These are phyloP conservation scores for Eubucco bourcierii DNA, from an alignment of 2,113 vertebrate species.

Conservation along the genomic window DNA sequence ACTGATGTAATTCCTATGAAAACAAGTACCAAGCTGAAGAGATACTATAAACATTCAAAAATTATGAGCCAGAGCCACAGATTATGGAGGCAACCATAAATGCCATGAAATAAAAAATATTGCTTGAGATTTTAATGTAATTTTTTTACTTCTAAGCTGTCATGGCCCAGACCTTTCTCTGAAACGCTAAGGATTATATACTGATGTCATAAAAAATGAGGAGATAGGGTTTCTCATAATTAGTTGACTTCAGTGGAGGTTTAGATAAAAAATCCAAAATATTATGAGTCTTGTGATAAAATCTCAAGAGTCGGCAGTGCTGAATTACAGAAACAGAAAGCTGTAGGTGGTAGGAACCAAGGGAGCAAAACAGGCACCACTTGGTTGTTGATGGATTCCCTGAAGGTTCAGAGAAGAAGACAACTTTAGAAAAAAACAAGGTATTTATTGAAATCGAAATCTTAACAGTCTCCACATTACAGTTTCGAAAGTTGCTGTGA, in stretches of 20 bases:
- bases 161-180: neutral
- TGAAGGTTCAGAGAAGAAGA: neutral
- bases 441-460: neutral
- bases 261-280: constrained; percentile 52
- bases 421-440: neutral
- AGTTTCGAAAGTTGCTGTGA: neutral
- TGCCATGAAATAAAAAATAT: neutral
- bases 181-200: neutral
- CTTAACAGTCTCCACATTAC: neutral
- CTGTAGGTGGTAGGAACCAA: constrained; percentile 23
- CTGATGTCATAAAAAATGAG: neutral
- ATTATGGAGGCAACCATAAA: neutral
- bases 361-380: neutral
- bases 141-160: neutral
- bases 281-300: constrained; percentile 38
- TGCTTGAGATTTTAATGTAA: neutral
- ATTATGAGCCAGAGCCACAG: neutral
- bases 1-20: neutral
- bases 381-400: neutral
- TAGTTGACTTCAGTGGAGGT: constrained; percentile 17
- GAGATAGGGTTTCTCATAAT: constrained; percentile 13
- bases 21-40: neutral
- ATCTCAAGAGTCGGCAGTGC: constrained; percentile 32
- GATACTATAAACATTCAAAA: neutral
- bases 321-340: constrained; percentile 32